Evolutionary conservation across 2,113 vertebrate genomes (phyloP).

Genomic region (Puntigrus tetrazona): DNA sequence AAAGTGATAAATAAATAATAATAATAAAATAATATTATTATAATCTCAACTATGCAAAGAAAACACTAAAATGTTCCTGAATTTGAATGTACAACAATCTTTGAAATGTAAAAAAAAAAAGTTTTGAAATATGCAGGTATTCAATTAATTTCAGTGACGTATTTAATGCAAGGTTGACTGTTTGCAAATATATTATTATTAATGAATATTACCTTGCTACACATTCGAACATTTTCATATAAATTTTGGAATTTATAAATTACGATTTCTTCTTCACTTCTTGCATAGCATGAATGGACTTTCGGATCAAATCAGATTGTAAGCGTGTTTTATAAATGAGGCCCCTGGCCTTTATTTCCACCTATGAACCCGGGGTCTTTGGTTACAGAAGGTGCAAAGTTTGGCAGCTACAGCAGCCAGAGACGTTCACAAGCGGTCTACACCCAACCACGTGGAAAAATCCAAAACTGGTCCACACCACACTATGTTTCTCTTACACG

Average conservation of each 20-base stretch:
- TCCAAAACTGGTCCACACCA: not conserved
- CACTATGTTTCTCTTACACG: constrained; percentile 58
- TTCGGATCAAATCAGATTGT: not conserved
- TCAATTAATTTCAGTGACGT: no score
- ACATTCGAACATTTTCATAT: not conserved
- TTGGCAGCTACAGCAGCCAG: not conserved
- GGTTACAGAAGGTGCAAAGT: constrained; percentile 28
- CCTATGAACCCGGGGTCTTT: not conserved
- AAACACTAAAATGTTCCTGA: no score
- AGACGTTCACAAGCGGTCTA: not conserved
- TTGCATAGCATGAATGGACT: not conserved
- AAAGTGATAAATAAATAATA: no score
- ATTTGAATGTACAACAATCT: no score
- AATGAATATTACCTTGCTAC: not conserved
- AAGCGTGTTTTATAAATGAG: not conserved
- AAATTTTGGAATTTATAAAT: not conserved
- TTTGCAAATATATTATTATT: not conserved
- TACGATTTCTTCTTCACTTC: no score
- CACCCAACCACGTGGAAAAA: constrained; percentile 32
- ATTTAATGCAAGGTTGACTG: not conserved
- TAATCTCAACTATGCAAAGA: no score
- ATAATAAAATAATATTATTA: no score
- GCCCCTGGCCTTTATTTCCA: not conserved
- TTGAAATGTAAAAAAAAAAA: no score
- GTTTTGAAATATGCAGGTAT: no score